These are phyloP conservation scores for Amaurobius ferox DNA, from an alignment of 2,888 invertebrate species.

Conservation along the genomic window DNA sequence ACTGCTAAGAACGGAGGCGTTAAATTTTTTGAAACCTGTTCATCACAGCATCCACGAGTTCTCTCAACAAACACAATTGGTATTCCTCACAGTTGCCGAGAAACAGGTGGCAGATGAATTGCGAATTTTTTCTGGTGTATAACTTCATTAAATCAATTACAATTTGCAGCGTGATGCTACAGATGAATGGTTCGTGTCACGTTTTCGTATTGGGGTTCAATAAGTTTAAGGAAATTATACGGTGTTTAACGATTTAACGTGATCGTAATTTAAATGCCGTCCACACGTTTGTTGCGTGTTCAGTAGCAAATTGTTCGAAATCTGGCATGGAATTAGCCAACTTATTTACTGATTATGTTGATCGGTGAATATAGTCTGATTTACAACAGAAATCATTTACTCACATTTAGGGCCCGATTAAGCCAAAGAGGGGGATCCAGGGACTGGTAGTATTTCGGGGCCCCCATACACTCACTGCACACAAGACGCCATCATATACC, in stretches of 20 bases:
- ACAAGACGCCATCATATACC: no score
- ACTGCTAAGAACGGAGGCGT: background rate
- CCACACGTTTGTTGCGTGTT: no score
- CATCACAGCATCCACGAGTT: background rate
- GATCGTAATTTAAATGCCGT: background rate
- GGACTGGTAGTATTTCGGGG: no score
- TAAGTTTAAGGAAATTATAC: background rate
- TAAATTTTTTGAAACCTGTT: background rate
- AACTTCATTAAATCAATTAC: conserved; percentile 6
- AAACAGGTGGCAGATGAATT: conserved; percentile 7
- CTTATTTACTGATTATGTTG: no score
- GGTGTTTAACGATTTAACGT: conserved; percentile 8
- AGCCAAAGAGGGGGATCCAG: no score
- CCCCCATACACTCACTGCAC: no score
- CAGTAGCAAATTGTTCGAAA: no score
- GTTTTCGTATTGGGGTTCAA: background rate
- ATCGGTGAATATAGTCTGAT: no score
- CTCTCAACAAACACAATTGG: background rate
- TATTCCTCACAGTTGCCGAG: background rate
- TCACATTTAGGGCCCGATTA: no score
- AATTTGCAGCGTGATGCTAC: background rate
- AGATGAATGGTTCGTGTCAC: background rate
- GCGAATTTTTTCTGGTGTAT: background rate
- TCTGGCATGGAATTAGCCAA: no score
- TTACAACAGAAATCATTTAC: no score